These are phyloP conservation scores for Rhyacichthys aspro DNA, from an alignment of 2,797 vertebrate species.

Conservation along the genomic window DNA sequence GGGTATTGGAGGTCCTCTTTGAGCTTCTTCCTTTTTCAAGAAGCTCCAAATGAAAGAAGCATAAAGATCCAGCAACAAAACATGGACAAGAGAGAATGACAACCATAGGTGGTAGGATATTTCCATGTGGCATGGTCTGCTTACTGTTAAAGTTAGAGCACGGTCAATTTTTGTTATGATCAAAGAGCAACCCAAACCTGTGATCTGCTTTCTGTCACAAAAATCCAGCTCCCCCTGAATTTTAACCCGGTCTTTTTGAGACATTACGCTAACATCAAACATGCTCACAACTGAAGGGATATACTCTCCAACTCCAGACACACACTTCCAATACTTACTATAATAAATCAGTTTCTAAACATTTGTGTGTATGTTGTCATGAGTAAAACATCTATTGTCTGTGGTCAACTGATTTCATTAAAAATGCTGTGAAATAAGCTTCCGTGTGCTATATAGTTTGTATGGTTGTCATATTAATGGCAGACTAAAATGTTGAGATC, in stretches of 20 bases:
- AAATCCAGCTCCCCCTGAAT: slow-evolving; percentile 16
- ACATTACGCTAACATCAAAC: slow-evolving; percentile 24
- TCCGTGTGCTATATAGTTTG: background rate
- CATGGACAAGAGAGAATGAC: background rate
- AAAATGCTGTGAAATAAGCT: too few relatives aligned
- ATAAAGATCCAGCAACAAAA: too few relatives aligned
- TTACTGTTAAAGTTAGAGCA: slow-evolving; percentile 47
- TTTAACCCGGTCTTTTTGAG: slow-evolving; percentile 18
- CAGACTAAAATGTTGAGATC: background rate
- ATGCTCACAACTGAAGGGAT: background rate
- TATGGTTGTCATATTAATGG: background rate
- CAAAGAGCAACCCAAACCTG: slow-evolving; percentile 56
- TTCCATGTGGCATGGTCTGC: slow-evolving; percentile 50
- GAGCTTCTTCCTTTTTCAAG: background rate
- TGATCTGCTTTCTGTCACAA: slow-evolving; percentile 68
- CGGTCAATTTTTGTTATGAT: slow-evolving; percentile 51
- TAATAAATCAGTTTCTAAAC: too few relatives aligned
- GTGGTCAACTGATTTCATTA: too few relatives aligned
- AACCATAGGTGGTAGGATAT: slow-evolving; percentile 3
- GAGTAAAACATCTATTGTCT: too few relatives aligned
- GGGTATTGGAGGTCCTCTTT: slow-evolving; percentile 36
- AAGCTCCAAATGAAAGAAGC: too few relatives aligned
- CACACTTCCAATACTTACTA: too few relatives aligned
- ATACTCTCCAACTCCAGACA: background rate
- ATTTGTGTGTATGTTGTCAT: too few relatives aligned